phyloP scores from a whole-genome alignment of 1,140 invertebrate species.

The Steinernema khuongi region DNA sequence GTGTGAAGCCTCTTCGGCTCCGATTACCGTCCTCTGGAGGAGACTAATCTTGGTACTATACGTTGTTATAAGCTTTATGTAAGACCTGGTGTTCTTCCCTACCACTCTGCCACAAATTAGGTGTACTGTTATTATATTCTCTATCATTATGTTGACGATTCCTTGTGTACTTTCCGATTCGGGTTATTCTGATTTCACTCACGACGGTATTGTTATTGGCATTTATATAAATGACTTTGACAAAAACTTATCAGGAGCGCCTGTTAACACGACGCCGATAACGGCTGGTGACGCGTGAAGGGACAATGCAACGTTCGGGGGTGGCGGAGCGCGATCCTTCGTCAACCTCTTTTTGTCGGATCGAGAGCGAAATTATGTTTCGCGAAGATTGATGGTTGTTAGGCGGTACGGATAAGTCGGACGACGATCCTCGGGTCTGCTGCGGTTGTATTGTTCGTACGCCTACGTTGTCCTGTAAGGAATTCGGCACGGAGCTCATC shows the following conservation, averaged over 20 bases:
- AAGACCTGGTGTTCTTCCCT: neutral
- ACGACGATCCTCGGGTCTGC: too few relatives aligned
- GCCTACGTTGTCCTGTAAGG: too few relatives aligned
- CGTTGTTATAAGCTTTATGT: constrained; percentile 5
- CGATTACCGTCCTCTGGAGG: neutral
- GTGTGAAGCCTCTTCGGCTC: neutral
- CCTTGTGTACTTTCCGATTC: neutral
- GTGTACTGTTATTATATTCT: neutral
- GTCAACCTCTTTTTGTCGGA: neutral
- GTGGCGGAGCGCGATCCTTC: neutral
- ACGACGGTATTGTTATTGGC: neutral
- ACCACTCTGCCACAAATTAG: neutral
- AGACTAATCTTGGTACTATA: neutral
- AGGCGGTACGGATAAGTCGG: neutral
- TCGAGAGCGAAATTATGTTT: constrained; percentile 13
- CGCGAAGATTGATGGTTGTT: constrained; percentile 5
- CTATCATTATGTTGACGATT: too few relatives aligned
- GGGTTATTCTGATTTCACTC: neutral
- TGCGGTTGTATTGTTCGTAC: too few relatives aligned
- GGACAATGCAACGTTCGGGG: constrained; percentile 5
- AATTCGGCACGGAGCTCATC: too few relatives aligned
- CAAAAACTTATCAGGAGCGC: too few relatives aligned
- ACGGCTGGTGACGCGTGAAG: neutral
- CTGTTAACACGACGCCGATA: neutral
- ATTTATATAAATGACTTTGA: neutral